Percentiles rank a stretch among this genome's conserved stretches.
phyloP scores from a whole-genome alignment of 2,113 vertebrate species.

The Noturus placidus region DNA sequence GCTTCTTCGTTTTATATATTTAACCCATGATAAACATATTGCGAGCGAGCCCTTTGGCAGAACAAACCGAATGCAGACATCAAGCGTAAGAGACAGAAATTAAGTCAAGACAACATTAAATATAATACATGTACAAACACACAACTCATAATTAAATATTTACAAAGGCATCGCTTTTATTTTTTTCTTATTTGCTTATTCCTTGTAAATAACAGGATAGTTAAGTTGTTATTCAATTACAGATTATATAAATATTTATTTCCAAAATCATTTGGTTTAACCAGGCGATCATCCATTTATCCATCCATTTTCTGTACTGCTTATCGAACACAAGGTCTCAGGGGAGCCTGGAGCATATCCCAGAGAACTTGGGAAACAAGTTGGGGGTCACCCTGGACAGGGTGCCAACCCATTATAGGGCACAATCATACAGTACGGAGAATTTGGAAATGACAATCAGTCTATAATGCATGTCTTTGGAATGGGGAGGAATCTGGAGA shows the following conservation, averaged over 20 bases:
- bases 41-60: not conserved
- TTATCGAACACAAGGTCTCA: too few relatives aligned
- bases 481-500: too few relatives aligned
- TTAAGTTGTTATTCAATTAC: not conserved
- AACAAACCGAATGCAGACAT: slow-evolving; percentile 3
- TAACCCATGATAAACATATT: not conserved
- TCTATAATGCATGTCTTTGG: too few relatives aligned
- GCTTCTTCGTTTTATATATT: not conserved
- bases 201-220: not conserved
- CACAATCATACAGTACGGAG: too few relatives aligned
- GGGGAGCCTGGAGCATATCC: too few relatives aligned
- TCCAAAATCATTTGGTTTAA: too few relatives aligned
- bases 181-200: not conserved
- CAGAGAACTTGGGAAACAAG: too few relatives aligned
- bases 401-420: too few relatives aligned
- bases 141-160: not conserved
- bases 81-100: not conserved
- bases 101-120: not conserved
- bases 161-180: not conserved
- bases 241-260: not conserved
- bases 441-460: too few relatives aligned
- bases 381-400: too few relatives aligned
- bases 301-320: too few relatives aligned
- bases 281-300: not conserved
- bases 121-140: not conserved